Conservation (phyloP, 2,888 invertebrate species). For the Thereva unica region DNA sequence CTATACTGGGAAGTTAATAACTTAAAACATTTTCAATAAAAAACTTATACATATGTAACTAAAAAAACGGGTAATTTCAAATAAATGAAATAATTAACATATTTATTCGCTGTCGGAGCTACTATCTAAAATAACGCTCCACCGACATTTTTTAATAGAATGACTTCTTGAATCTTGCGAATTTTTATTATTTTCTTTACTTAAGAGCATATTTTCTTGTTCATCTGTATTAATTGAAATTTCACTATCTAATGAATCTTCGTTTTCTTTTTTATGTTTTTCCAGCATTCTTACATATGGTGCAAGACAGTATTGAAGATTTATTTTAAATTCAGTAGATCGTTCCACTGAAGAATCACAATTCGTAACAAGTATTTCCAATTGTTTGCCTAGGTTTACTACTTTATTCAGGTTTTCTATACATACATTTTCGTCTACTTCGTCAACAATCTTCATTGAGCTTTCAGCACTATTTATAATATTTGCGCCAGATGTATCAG, state of each 20-base stretch:
- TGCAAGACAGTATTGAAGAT: conserved; percentile 15
- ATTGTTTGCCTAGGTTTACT: conserved; percentile 14
- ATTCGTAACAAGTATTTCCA: conserved; percentile 14
- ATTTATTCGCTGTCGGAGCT: conserved; percentile 12
- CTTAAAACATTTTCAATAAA: no score
- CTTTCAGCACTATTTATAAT: conserved; percentile 10
- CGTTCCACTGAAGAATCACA: conserved; percentile 22
- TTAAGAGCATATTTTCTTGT: conserved; percentile 22
- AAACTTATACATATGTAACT: no score
- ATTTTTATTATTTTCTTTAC: conserved; percentile 30
- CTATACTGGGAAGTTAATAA: no score
- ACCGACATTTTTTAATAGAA: conserved; percentile 22
- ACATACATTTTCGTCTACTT: conserved; percentile 10
- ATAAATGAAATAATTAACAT: conserved; percentile 5
- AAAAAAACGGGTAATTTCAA: no score
- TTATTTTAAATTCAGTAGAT: conserved; percentile 25
- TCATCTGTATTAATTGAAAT: conserved; percentile 17
- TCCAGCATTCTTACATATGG: no score
- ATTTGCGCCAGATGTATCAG: not conserved
- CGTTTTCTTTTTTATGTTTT: conserved; percentile 13
- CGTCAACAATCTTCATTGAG: conserved; percentile 4
- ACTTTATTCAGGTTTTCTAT: conserved; percentile 7
- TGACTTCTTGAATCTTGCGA: conserved; percentile 21
- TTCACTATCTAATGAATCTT: conserved; percentile 15
- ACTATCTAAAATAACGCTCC: conserved; percentile 15